A percentile compares a stretch with the other conserved stretches of the same genome.
Evolutionary conservation across 1,140 invertebrate species (phyloP).

Genomic region (Aethina tumida): DNA sequence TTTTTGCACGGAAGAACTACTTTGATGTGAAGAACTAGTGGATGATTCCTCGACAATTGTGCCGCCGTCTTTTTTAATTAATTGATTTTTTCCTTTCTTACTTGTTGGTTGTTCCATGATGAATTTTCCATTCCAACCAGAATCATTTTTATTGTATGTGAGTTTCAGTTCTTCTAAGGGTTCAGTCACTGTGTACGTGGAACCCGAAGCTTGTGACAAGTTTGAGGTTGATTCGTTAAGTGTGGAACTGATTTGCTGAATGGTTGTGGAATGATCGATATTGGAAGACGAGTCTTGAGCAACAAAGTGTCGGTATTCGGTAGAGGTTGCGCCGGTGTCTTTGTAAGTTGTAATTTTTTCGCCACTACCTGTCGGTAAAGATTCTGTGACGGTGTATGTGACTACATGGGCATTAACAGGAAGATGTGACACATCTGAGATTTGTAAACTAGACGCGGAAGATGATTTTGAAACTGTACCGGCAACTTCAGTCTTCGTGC

Average conservation of each 20-base stretch:
- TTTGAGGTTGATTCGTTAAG: constrained; percentile 29
- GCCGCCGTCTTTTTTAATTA: constrained; percentile 6
- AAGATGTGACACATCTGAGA: constrained; percentile 33
- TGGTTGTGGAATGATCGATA: constrained; percentile 16
- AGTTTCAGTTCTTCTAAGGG: constrained; percentile 31
- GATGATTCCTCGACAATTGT: constrained; percentile 23
- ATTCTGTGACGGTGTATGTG: constrained; percentile 32
- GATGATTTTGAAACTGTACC: constrained; percentile 27
- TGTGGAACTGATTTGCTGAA: constrained; percentile 31
- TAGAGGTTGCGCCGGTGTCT: constrained; percentile 27
- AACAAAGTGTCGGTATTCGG: constrained; percentile 32
- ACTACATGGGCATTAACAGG: constrained; percentile 27
- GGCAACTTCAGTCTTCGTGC: constrained; percentile 9
- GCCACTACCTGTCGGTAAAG: constrained; percentile 26
- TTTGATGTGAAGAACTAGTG: constrained; percentile 21
- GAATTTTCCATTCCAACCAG: constrained; percentile 43
- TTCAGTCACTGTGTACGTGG: constrained; percentile 34
- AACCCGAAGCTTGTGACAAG: constrained; percentile 24
- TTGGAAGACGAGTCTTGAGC: constrained; percentile 19
- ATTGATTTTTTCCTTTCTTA: constrained; percentile 10
- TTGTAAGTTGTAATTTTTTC: constrained; percentile 35
- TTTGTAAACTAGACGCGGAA: constrained; percentile 32
- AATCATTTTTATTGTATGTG: constrained; percentile 36
- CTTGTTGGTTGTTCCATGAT: constrained; percentile 34
- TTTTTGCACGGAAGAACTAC: constrained; percentile 35